Base-by-base conservation (phyloP, 2,113 vertebrate species). In the Mormoops blainvillei region DNA sequence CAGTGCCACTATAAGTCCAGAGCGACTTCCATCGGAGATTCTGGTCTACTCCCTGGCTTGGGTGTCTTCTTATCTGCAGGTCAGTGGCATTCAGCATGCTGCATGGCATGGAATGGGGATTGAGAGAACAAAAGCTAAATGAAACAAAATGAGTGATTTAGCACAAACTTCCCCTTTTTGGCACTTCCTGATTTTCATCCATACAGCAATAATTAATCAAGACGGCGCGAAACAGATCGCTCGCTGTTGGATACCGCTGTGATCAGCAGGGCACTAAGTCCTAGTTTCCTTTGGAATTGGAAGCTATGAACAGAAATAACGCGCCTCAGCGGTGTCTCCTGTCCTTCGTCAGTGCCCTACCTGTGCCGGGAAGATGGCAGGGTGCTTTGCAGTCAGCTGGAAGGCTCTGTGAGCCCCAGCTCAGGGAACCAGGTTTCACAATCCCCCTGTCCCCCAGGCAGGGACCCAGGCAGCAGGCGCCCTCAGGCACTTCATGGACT, bases 11-110 rank as follows among this genome's bases (percentile, higher is more conserved):
- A 0, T 0, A 4, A 1, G 36, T 70, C 26, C 20, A 0, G 41
- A 28, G 45, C 1, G 1, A 5, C 58, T n/a, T 43, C 48, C 10
- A 0, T 0, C 7, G 0, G 0, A 22, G 20, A 12, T 22, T 33
- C 24, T 12, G 36, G 22, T 33, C 20, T 36, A 0, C 26, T 65
- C 6, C 0, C 10, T 9, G 15, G 31, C 20, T 31, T 1, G 31
- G 2, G 26, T 6, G 13, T 54, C 87, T 45, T 0, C 12, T 2
- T 24, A 15, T 48, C 38, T 73, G 48, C 45, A 0, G 52, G 36
- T 14, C n/a, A 41, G 48, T 7, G 52, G 80, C 24, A 4, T 33
- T 61, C 48, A 43, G 22, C 54, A 31, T 3, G 3, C 33, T 45
- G 85, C 56, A 80, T 0, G 0, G 74, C 24, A 7, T 2, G 7